Evolutionary conservation across 2,888 invertebrate genomes (phyloP).

Genomic region (Herminia tarsipennalis): DNA sequence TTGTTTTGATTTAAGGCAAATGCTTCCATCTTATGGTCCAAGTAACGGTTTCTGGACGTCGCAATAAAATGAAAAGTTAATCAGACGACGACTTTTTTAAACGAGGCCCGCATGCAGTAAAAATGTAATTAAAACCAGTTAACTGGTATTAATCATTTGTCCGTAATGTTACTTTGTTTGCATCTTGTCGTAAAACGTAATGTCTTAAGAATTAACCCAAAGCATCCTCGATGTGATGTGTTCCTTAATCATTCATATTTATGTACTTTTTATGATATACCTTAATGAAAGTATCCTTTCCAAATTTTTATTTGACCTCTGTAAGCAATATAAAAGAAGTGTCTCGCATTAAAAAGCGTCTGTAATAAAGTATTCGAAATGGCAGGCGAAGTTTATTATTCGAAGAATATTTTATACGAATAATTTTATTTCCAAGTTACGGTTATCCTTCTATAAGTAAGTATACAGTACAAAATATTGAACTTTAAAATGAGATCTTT

Average conservation of each 20-base stretch:
- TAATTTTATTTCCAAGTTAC: not conserved
- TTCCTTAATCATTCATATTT: constrained; percentile 79
- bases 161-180: constrained; percentile 68
- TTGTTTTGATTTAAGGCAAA: constrained; percentile 21
- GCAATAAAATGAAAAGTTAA: constrained; percentile 53
- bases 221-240: constrained; percentile 64
- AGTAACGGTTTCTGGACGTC: constrained; percentile 39
- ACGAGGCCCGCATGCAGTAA: constrained; percentile 65
- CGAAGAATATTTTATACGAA: constrained; percentile 29
- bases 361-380: constrained; percentile 42
- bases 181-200: constrained; percentile 67
- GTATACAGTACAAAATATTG: not conserved
- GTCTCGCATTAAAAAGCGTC: constrained; percentile 28
- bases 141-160: constrained; percentile 57
- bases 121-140: constrained; percentile 68
- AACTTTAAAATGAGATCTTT: constrained; percentile 9
- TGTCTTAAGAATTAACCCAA: constrained; percentile 60
- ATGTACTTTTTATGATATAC: constrained; percentile 73
- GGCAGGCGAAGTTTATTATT: constrained; percentile 32
- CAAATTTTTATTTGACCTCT: constrained; percentile 47
- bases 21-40: constrained; percentile 28
- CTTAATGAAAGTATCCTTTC: constrained; percentile 69
- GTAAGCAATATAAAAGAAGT: constrained; percentile 48
- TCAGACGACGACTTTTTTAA: constrained; percentile 54
- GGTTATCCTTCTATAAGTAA: not conserved